Percentiles rank a stretch among this genome's conserved stretches.
Conservation (phyloP, 2,113 vertebrate species). For the Cavia aperea region DNA sequence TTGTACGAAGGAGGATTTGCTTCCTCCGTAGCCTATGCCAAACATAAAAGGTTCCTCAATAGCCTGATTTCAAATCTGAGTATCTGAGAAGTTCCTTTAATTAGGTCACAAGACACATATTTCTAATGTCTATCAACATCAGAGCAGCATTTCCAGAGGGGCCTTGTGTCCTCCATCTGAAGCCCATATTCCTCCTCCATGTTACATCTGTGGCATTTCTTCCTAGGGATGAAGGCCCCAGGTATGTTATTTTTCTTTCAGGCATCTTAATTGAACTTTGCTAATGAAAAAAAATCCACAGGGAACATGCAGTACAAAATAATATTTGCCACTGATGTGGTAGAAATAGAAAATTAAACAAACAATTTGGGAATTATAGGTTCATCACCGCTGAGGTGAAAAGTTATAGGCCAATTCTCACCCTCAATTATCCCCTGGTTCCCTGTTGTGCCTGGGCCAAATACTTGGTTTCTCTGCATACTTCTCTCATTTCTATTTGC, state of each 20-base stretch:
- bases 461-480: slow-evolving; percentile 53
- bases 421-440: slow-evolving; percentile 68
- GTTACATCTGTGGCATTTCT: slow-evolving; percentile 22
- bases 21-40: not conserved
- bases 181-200: slow-evolving; percentile 57
- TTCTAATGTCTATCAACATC: slow-evolving; percentile 48
- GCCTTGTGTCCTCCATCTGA: slow-evolving; percentile 56
- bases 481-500: slow-evolving; percentile 44
- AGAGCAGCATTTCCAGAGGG: slow-evolving; percentile 8
- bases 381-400: slow-evolving; percentile 64
- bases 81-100: slow-evolving; percentile 60
- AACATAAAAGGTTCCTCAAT: slow-evolving; percentile 57
- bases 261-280: slow-evolving; percentile 58
- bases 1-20: not conserved
- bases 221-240: slow-evolving; percentile 44
- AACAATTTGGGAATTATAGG: slow-evolving; percentile 75
- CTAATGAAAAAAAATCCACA: slow-evolving; percentile 62
- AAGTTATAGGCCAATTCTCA: slow-evolving; percentile 62
- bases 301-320: slow-evolving; percentile 73
- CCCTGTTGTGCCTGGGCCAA: slow-evolving; percentile 52
- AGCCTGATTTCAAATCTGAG: slow-evolving; percentile 49
- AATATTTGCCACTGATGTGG: slow-evolving; percentile 71
- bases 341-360: slow-evolving; percentile 71
- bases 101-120: slow-evolving; percentile 49
- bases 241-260: slow-evolving; percentile 68